Evolutionary conservation across 2,888 invertebrate genomes (phyloP), one percentile per base, ranked within the genome.

Genomic region (Boloria selene): DNA sequence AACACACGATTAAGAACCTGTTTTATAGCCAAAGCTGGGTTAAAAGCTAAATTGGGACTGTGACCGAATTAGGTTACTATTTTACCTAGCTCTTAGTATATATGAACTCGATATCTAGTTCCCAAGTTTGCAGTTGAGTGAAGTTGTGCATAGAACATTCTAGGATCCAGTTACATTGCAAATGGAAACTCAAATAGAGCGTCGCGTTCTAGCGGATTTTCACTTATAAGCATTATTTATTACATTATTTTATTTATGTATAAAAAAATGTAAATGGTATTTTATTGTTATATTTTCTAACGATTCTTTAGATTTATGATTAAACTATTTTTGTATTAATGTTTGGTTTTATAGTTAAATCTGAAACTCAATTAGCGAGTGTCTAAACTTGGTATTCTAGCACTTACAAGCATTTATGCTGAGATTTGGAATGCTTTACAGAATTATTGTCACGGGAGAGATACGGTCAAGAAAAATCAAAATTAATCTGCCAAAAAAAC

Each of bases 141-240:
- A 61, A 61, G 60, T 61, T 67, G 64, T 61, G 47, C 65, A 73
- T 68, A 74, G 67, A 73, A 76, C 65, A 66, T 72, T 72, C 68
- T 70, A 58, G 67, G 67, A 63, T 71, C 71, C 63, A 65, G 63
- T 72, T 71, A 70, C 71, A 64, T 65, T 69, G 67, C 70, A 68
- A 70, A 70, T 68, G 62, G 68, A 67, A 69, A 69, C 53, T 58
- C 65, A 70, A 72, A 72, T 70, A 70, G 70, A 72, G 68, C 72
- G 70, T 70, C 68, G 63, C 71, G 67, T 67, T 68, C 61, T 64
- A 72, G 62, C 62, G 44, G 65, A 68, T 68, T 68, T 70, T 65
- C 65, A 65, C 61, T 61, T 61, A 53, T 26, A 50, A 66, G 63
- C 53, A 64, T 66, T 63, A 45, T 59, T 52, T 38, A 53, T 55